Conservation (phyloP, 2,797 vertebrate genomes). For the Kryptopterus vitreolus region DNA sequence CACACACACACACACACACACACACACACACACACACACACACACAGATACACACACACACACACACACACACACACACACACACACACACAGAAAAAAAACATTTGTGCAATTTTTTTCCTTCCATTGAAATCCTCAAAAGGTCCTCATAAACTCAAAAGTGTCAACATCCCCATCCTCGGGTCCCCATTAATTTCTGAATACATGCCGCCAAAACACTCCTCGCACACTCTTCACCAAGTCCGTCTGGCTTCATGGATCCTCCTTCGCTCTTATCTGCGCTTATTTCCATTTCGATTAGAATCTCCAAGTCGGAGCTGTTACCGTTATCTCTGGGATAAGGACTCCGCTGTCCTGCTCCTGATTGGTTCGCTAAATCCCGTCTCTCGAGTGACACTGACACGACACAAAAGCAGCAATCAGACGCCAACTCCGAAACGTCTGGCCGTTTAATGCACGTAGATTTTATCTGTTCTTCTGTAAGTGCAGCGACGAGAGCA, state of each 20-base stretch:
- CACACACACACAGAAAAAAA: neutral
- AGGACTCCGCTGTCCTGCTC: conserved; percentile 40
- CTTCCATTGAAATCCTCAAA: neutral
- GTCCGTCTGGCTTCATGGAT: conserved; percentile 35
- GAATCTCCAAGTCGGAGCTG: conserved; percentile 44
- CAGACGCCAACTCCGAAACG: neutral
- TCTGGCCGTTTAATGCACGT: neutral
- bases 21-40: neutral
- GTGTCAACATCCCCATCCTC: no score
- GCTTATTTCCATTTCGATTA: conserved; percentile 54
- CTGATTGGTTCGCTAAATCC: conserved; percentile 50
- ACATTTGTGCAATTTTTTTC: neutral
- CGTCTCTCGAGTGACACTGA: conserved; percentile 21
- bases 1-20: neutral
- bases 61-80: neutral
- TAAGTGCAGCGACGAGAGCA: neutral
- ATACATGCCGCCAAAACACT: conserved; percentile 25
- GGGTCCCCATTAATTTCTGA: neutral
- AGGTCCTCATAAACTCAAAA: neutral
- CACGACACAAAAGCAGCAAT: conserved; percentile 28
- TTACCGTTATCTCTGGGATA: conserved; percentile 50
- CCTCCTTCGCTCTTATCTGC: conserved; percentile 45
- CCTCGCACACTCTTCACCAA: conserved; percentile 23
- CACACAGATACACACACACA: neutral
- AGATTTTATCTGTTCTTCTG: conserved; percentile 1